Evolutionary conservation across 2,888 invertebrate species (phyloP).

Genomic region (Hipparchia sbordonii): DNA sequence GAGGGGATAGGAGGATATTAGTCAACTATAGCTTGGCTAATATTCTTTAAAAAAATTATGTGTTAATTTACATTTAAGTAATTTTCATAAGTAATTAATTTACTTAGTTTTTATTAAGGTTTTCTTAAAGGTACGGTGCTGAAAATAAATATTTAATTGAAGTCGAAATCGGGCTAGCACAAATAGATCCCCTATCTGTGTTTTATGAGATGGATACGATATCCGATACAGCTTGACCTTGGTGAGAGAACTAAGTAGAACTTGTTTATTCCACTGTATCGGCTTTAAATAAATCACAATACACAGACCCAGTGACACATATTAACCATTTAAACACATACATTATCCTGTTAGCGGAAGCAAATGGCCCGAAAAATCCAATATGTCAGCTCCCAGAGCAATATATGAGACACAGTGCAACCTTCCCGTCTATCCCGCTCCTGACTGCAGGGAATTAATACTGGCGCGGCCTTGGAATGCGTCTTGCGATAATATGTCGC

Average conservation of each 20-base stretch:
- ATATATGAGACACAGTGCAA: slow-evolving; percentile 45
- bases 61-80: too few species aligned
- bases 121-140: too few species aligned
- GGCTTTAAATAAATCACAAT: background rate
- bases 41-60: too few species aligned
- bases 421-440: slow-evolving; percentile 49
- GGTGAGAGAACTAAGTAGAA: background rate
- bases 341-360: background rate
- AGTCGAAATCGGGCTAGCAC: too few species aligned
- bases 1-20: too few species aligned
- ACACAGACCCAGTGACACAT: background rate
- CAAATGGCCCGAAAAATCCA: slow-evolving; percentile 42
- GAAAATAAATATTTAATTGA: too few species aligned
- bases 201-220: background rate
- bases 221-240: background rate
- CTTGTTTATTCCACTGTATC: background rate
- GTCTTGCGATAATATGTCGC: slow-evolving; percentile 25
- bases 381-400: slow-evolving; percentile 42
- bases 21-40: too few species aligned
- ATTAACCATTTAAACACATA: slow-evolving; percentile 5
- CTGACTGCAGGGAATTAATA: slow-evolving; percentile 50
- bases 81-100: too few species aligned
- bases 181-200: background rate
- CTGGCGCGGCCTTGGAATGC: slow-evolving; percentile 47
- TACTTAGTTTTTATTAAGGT: too few species aligned